Percentiles rank a stretch among this genome's conserved stretches.
phyloP scores from a whole-genome alignment of 1,140 invertebrate genomes.

The Neodiprion lecontei region DNA sequence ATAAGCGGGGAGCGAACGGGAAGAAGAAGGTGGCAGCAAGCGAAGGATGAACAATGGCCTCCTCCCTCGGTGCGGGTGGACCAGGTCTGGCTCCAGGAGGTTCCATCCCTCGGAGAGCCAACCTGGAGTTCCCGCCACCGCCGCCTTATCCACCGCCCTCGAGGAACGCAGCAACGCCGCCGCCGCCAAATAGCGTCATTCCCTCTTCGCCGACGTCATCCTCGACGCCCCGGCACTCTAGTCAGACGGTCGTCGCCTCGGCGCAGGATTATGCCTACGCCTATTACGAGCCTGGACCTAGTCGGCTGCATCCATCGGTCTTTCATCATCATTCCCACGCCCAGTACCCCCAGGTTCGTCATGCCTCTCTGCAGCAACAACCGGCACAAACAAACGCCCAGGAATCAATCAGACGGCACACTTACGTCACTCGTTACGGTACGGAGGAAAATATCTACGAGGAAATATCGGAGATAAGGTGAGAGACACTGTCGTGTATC shows the following conservation, averaged over 20 bases:
- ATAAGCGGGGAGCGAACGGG: neutral
- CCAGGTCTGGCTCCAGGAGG: constrained; percentile 41
- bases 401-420: constrained; percentile 65
- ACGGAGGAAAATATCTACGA: constrained; percentile 89
- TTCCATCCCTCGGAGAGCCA: constrained; percentile 49
- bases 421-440: constrained; percentile 79
- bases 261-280: constrained; percentile 77
- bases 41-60: constrained; percentile 48
- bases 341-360: constrained; percentile 54
- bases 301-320: constrained; percentile 43
- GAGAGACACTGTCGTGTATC: constrained; percentile 17
- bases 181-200: neutral
- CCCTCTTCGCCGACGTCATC: neutral
- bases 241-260: neutral
- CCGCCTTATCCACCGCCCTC: constrained; percentile 63
- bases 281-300: constrained; percentile 76
- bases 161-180: constrained; percentile 39
- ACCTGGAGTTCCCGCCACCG: constrained; percentile 64
- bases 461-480: constrained; percentile 73
- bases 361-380: neutral
- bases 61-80: constrained; percentile 43
- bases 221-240: neutral
- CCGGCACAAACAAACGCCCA: constrained; percentile 24
- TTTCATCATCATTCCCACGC: constrained; percentile 44
- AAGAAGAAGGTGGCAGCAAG: constrained; percentile 9